Percentiles rank a stretch among this genome's conserved stretches.
phyloP scores from a whole-genome alignment of 2,113 vertebrate species.

The Myodes glareolus region DNA sequence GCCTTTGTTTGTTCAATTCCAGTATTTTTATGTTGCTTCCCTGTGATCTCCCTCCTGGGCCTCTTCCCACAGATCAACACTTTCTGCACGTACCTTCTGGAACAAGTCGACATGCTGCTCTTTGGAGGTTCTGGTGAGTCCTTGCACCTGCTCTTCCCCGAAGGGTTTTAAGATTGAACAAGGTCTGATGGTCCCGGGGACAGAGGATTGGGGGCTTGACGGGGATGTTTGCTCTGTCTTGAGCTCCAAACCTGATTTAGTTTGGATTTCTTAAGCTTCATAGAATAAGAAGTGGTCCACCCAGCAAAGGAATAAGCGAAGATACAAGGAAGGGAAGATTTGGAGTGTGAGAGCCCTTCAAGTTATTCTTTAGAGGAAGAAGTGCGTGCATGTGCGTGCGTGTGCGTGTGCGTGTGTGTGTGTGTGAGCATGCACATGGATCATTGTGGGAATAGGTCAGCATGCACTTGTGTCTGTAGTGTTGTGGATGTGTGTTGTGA shows the following conservation, averaged over 20 bases:
- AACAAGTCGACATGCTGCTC: constrained; percentile 96
- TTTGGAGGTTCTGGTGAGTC: constrained; percentile 97
- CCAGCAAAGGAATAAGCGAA: neutral
- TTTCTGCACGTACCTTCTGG: constrained; percentile 95
- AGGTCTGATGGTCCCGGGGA: neutral
- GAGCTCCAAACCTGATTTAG: neutral
- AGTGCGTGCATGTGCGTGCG: accelerated
- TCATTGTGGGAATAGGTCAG: neutral
- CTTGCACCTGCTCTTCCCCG: neutral
- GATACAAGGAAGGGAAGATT: accelerated
- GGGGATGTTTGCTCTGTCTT: neutral
- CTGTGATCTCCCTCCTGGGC: constrained; percentile 95
- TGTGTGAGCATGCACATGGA: accelerated
- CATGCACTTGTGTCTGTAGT: neutral
- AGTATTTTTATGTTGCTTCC: constrained; percentile 97
- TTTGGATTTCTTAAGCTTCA: too few species aligned
- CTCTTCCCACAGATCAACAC: constrained; percentile 99
- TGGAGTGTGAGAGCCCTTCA: neutral
- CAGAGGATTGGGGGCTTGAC: neutral
- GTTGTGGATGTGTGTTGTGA: too few species aligned
- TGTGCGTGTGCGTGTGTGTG: neutral
- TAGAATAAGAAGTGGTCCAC: neutral
- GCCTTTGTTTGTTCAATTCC: constrained; percentile 49
- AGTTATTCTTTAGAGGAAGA: neutral
- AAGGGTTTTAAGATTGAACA: neutral